Percentiles rank a stretch among this genome's conserved stretches.
These are phyloP conservation scores for Neoarius graeffei DNA, from an alignment of 2,113 vertebrate genomes.

Conservation along the genomic window DNA sequence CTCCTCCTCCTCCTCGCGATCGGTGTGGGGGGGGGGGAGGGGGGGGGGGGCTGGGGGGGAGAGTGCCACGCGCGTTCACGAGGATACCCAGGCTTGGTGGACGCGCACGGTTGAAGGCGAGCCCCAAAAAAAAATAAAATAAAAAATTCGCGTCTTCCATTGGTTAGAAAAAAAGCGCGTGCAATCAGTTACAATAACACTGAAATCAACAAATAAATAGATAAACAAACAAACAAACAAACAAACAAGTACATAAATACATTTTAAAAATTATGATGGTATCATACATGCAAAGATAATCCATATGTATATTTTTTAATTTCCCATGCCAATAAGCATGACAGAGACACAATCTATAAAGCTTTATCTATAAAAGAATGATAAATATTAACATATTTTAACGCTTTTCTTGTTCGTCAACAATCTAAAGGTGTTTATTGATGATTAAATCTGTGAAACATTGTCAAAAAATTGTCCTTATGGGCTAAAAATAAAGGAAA, in stretches of 20 bases:
- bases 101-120: slow-evolving; percentile 56
- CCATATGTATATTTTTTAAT: too few relatives aligned
- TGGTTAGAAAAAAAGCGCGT: slow-evolving; percentile 49
- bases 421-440: not conserved
- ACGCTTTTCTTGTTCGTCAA: not conserved
- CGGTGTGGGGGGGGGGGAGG: slow-evolving; percentile 69
- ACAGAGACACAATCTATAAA: not conserved
- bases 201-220: not conserved
- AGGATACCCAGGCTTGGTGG: slow-evolving; percentile 58
- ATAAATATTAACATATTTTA: not conserved
- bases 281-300: too few relatives aligned
- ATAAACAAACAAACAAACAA: not conserved
- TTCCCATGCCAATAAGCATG: not conserved
- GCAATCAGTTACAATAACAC: slow-evolving; percentile 33
- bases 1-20: slow-evolving; percentile 93
- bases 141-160: slow-evolving; percentile 46
- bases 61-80: slow-evolving; percentile 68
- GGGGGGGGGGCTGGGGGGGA: slow-evolving; percentile 36
- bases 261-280: too few relatives aligned
- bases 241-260: not conserved
- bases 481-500: not conserved
- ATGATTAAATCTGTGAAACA: not conserved
- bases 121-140: slow-evolving; percentile 54
- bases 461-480: not conserved
- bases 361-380: not conserved